Base-by-base conservation (phyloP, 2,113 vertebrate genomes). In the Cyphomyrus plagiostoma region DNA sequence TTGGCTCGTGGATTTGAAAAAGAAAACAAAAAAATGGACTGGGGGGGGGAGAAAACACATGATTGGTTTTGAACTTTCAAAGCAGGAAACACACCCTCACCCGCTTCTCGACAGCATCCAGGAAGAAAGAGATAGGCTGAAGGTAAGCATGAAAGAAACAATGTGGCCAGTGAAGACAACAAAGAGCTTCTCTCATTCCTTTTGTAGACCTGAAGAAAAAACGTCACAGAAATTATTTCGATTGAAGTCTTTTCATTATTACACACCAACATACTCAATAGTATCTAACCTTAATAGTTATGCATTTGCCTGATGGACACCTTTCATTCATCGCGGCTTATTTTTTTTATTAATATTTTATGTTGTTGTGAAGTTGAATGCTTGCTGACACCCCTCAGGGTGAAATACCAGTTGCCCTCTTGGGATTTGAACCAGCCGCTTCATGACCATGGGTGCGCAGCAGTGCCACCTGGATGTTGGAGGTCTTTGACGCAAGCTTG, bases 1-100 rank as follows among this genome's bases (percentile, higher is more conserved):
- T 95, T 94, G 92, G 92, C 94, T 93, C 94, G 92, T 94, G 93
- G 94, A 96, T 93, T 94, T 93, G 91, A 95, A 94, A 86, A 91
- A 88, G 89, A 91, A 92, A 90, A 90, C 92, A 93, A 92, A 90
- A 92, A 92, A 91, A 89, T 46, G 19, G 46, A 66, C 42, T 23
- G 87, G 21, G 86, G 45, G 45, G 53, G 26, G 39, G 17, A 53
- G 70, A 82, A 52, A 89, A 87, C 62, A 86, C 58, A 87, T 50
- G 89, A 91, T 92, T 35, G 88, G 86, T 92, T 93, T 94, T 94
- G 93, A 95, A 95, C 94, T 93, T 91, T 90, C 93, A 93, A 93
- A 94, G 93, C 92, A 94, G 93, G 91, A 92, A 91, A 93, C 91
- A 92, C 92, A 93, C 91, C 89, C 90, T 93, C 90, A 90, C 86